These are phyloP conservation scores for Gymnocypris eckloni DNA, from an alignment of 2,797 vertebrate genomes.

Conservation along the genomic window DNA sequence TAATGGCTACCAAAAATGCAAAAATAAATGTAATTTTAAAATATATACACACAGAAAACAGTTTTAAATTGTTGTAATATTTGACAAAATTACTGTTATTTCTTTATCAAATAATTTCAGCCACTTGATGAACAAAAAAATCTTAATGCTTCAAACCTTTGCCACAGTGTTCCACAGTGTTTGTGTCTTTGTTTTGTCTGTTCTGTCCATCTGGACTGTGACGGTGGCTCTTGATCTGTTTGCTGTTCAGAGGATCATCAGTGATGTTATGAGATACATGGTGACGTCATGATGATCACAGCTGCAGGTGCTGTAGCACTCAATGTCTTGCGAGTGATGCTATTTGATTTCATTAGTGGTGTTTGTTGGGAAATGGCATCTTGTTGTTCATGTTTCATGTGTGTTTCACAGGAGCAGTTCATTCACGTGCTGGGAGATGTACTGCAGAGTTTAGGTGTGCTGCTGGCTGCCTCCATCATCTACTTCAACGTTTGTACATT, in stretches of 20 bases:
- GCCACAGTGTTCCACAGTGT: not conserved
- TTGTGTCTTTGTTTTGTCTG: constrained; percentile 72
- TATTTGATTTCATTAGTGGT: too few species aligned
- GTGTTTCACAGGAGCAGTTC: constrained; percentile 70
- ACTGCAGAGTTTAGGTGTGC: constrained; percentile 87
- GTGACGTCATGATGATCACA: constrained; percentile 86
- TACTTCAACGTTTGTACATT: constrained; percentile 83
- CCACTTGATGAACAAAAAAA: not conserved
- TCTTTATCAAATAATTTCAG: not conserved
- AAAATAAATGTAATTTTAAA: not conserved
- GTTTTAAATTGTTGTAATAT: not conserved
- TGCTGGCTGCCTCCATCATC: constrained; percentile 85
- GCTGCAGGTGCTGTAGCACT: constrained; percentile 86
- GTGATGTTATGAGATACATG: constrained; percentile 82
- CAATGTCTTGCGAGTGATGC: constrained; percentile 82
- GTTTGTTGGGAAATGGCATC: not conserved
- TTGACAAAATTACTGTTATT: not conserved
- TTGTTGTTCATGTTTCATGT: not conserved
- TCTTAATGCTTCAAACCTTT: not conserved
- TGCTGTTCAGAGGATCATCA: constrained; percentile 82
- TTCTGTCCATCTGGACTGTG: constrained; percentile 91
- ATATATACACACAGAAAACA: not conserved
- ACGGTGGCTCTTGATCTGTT: constrained; percentile 83
- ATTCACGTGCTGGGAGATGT: constrained; percentile 90
- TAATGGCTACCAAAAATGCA: not conserved